These are phyloP conservation scores for Eupsilia transversa DNA, from an alignment of 2,888 invertebrate species.

Conservation along the genomic window DNA sequence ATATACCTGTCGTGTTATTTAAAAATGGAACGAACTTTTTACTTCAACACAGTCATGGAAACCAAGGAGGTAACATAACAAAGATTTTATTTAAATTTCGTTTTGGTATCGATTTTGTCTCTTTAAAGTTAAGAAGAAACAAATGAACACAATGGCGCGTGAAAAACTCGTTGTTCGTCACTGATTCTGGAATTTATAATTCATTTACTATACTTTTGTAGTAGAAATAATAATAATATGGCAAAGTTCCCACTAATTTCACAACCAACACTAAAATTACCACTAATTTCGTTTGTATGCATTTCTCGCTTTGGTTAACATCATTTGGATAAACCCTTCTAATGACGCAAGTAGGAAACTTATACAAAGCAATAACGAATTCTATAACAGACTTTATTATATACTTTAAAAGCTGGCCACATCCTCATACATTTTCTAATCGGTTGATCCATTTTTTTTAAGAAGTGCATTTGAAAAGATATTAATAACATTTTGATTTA, in stretches of 20 bases:
- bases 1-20: too few species aligned
- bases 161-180: too few species aligned
- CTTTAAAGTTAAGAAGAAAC: too few species aligned
- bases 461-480: background rate
- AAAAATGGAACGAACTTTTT: too few species aligned
- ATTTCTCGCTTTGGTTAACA: constrained; percentile 25
- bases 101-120: too few species aligned
- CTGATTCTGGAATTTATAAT: too few species aligned
- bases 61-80: too few species aligned
- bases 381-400: constrained; percentile 15
- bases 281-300: background rate
- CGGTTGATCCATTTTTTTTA: background rate
- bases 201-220: too few species aligned
- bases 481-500: background rate
- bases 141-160: too few species aligned
- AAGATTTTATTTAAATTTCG: too few species aligned
- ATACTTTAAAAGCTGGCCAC: background rate
- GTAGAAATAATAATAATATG: background rate
- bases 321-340: background rate
- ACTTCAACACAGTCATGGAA: too few species aligned
- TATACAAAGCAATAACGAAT: constrained; percentile 25
- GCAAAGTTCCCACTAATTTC: background rate
- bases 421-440: background rate
- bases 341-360: constrained; percentile 3
- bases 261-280: background rate